Evolutionary conservation across 2,113 vertebrate species (phyloP).

Genomic region (Pungitius pungitius): DNA sequence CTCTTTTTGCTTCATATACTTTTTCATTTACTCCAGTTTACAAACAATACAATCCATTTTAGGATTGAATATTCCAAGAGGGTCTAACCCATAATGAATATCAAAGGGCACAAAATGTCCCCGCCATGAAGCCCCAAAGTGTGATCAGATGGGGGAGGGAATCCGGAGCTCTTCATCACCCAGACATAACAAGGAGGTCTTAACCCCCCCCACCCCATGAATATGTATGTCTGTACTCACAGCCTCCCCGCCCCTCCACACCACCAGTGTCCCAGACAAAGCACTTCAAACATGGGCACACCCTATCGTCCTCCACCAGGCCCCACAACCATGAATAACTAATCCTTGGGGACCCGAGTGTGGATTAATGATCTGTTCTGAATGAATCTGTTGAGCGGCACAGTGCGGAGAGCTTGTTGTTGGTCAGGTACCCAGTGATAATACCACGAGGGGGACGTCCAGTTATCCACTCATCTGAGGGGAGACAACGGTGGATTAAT

Average conservation of each 20-base stretch:
- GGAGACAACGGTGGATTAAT: conserved; percentile 60
- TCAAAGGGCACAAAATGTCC: conserved; percentile 59
- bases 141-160: conserved; percentile 41
- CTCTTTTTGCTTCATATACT: conserved; percentile 7
- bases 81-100: conserved; percentile 42
- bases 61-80: conserved; percentile 24
- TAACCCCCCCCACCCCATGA: conserved; percentile 71
- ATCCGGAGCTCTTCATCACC: conserved; percentile 53
- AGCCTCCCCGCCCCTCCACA: conserved; percentile 38
- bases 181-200: conserved; percentile 70
- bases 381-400: conserved; percentile 31
- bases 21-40: conserved; percentile 9
- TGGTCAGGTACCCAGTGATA: conserved; percentile 38
- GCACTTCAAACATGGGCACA: conserved; percentile 75
- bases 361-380: conserved; percentile 62
- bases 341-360: conserved; percentile 63
- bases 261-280: conserved; percentile 76
- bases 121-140: conserved; percentile 36
- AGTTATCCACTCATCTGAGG: conserved; percentile 35
- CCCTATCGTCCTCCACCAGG: conserved; percentile 64
- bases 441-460: conserved; percentile 23
- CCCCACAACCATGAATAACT: conserved; percentile 56
- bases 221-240: conserved; percentile 69
- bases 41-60: conserved; percentile 1
- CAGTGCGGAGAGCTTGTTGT: conserved; percentile 24